These are phyloP conservation scores for Nipponacmea schrenckii DNA, from an alignment of 2,888 invertebrate genomes.

Conservation along the genomic window DNA sequence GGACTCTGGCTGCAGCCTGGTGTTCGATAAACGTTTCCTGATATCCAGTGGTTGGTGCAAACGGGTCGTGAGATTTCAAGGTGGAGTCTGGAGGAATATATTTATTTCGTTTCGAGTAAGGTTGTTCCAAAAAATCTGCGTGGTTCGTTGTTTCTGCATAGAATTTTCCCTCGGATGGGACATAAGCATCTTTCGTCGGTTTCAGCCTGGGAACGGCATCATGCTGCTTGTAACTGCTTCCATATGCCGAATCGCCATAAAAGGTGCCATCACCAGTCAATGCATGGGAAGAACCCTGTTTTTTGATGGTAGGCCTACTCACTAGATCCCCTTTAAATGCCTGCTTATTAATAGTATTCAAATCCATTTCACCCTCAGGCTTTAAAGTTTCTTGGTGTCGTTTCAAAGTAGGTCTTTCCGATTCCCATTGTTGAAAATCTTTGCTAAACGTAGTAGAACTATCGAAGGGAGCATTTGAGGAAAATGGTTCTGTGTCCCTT, in stretches of 20 bases:
- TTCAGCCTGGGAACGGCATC: background rate
- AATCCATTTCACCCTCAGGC: constrained; percentile 55
- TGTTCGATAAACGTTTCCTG: constrained; percentile 53
- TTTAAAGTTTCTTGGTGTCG: constrained; percentile 34
- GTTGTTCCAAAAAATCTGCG: constrained; percentile 46
- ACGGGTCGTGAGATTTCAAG: constrained; percentile 48
- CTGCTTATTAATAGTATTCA: constrained; percentile 48
- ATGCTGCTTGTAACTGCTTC: constrained; percentile 15
- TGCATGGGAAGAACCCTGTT: constrained; percentile 28
- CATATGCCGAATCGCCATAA: constrained; percentile 22
- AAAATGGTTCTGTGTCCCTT: constrained; percentile 26
- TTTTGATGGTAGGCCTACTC: constrained; percentile 13
- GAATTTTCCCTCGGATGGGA: constrained; percentile 47
- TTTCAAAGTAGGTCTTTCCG: constrained; percentile 18
- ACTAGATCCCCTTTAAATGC: constrained; percentile 21
- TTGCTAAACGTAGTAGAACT: constrained; percentile 36
- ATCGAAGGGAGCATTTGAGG: constrained; percentile 33
- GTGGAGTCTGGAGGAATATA: constrained; percentile 47
- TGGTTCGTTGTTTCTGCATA: constrained; percentile 49
- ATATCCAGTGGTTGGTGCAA: constrained; percentile 57
- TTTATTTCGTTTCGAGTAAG: constrained; percentile 33
- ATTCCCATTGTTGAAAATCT: constrained; percentile 40
- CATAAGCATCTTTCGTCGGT: constrained; percentile 21
- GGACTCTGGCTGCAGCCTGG: constrained; percentile 41
- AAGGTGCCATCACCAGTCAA: constrained; percentile 27